These are phyloP conservation scores for Onychostruthus taczanowskii DNA, from an alignment of 2,113 vertebrate genomes.

Conservation along the genomic window DNA sequence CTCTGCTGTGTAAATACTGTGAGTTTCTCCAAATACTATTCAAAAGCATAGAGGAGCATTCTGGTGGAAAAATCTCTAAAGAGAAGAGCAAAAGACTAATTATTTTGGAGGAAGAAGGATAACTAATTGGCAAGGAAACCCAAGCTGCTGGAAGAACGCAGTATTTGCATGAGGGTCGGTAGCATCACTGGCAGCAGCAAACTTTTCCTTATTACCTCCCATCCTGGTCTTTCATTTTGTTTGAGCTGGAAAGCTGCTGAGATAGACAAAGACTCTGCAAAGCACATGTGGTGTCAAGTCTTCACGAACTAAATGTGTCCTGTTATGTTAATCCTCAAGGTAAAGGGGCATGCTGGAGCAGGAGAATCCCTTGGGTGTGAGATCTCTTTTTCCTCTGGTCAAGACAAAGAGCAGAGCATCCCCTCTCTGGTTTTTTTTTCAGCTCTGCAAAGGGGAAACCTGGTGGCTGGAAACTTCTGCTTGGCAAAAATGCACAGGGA, in stretches of 20 bases:
- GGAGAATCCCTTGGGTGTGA: neutral
- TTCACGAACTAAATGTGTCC: neutral
- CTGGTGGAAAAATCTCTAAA: neutral
- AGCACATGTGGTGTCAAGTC: neutral
- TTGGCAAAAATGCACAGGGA: neutral
- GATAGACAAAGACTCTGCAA: neutral
- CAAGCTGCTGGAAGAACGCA: neutral
- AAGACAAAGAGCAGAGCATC: neutral
- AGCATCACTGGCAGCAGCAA: neutral
- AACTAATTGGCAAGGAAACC: neutral
- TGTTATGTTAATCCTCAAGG: neutral
- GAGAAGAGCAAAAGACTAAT: neutral
- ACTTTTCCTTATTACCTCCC: neutral
- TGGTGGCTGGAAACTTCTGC: neutral
- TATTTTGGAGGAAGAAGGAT: neutral
- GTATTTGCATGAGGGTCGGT: accelerated
- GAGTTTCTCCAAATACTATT: neutral
- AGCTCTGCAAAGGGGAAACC: neutral
- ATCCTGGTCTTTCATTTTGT: neutral
- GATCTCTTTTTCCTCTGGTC: neutral
- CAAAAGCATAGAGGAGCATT: neutral
- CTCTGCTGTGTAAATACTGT: neutral
- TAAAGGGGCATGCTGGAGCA: neutral
- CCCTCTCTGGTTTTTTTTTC: neutral
- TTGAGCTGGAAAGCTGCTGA: neutral